Evolutionary conservation across 2,113 vertebrate species (phyloP).

Genomic region (Prietella phreatophila): DNA sequence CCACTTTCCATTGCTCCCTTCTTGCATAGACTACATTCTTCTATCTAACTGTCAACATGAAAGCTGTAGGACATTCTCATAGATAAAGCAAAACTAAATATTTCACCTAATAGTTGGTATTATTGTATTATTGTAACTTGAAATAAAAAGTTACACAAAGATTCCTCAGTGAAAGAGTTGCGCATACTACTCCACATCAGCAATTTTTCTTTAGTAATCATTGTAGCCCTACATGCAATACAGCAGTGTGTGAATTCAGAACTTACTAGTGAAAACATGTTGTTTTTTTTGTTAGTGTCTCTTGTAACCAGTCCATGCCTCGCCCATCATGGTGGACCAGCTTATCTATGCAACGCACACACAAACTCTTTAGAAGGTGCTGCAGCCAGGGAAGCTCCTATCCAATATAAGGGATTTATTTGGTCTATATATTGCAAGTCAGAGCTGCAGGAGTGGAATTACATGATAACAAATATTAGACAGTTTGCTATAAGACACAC

Average conservation of each 20-base stretch:
- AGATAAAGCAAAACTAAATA: too few relatives aligned
- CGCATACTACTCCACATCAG: too few relatives aligned
- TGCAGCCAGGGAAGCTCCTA: conserved; percentile 22
- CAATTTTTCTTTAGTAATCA: background rate
- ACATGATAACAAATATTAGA: conserved; percentile 54
- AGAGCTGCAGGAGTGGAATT: conserved; percentile 45
- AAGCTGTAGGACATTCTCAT: background rate
- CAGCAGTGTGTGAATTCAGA: background rate
- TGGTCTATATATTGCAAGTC: conserved; percentile 47
- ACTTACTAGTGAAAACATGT: background rate
- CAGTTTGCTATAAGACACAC: conserved; percentile 38
- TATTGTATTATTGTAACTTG: too few relatives aligned
- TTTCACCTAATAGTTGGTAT: background rate
- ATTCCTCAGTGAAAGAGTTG: background rate
- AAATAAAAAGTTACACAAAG: background rate
- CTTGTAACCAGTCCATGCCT: conserved; percentile 23
- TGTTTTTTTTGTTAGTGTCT: background rate
- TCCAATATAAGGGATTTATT: conserved; percentile 52
- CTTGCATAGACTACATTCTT: background rate
- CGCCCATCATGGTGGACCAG: conserved; percentile 36
- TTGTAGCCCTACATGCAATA: background rate
- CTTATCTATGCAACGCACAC: conserved; percentile 52
- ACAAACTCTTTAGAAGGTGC: conserved; percentile 36
- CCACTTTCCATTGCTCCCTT: background rate
- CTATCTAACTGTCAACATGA: background rate